Percentiles rank a stretch among this genome's conserved stretches.
These are phyloP conservation scores for Falco peregrinus DNA, from an alignment of 2,797 vertebrate species.

Conservation along the genomic window DNA sequence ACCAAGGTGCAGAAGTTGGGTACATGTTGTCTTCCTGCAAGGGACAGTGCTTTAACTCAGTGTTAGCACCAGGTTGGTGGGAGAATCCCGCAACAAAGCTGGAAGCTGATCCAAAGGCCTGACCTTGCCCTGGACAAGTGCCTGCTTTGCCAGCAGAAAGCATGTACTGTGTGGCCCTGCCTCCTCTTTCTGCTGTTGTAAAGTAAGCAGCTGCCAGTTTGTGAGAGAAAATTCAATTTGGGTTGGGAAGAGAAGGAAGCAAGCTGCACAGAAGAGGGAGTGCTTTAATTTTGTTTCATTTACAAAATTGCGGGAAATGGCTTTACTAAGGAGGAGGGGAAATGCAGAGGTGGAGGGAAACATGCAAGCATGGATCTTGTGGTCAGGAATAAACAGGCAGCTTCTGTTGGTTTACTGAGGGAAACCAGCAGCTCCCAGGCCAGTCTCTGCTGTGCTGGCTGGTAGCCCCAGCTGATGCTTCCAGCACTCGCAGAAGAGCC, in stretches of 20 bases:
- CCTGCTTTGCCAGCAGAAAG: background rate
- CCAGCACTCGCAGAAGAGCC: background rate
- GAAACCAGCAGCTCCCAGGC: background rate
- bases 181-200: background rate
- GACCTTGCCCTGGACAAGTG: background rate
- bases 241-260: background rate
- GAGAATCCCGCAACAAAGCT: background rate
- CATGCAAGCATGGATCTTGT: background rate
- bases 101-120: background rate
- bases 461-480: background rate
- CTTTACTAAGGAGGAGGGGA: background rate
- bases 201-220: background rate
- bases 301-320: background rate
- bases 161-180: background rate
- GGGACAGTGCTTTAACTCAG: background rate
- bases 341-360: background rate
- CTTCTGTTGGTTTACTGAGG: background rate
- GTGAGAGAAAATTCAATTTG: background rate
- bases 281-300: background rate
- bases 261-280: background rate
- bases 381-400: background rate
- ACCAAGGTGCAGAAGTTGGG: background rate
- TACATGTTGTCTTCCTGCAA: background rate
- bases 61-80: background rate
- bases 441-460: background rate